Evolutionary conservation across 1,140 invertebrate genomes (phyloP).

Genomic region (Neuroterus valhalla): DNA sequence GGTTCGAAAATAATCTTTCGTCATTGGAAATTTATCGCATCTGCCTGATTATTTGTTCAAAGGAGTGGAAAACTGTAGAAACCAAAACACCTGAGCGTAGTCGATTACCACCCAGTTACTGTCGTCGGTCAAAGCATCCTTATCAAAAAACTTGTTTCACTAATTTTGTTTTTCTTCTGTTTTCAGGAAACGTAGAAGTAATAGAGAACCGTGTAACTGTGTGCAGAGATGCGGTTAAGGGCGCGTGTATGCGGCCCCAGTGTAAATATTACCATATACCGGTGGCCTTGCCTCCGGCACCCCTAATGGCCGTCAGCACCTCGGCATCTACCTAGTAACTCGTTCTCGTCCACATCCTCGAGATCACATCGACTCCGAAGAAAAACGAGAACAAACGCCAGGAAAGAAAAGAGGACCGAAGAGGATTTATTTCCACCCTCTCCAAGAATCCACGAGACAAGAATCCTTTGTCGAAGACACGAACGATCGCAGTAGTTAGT

Average conservation of each 20-base stretch:
- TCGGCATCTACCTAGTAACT: constrained; percentile 70
- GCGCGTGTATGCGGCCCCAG: constrained; percentile 89
- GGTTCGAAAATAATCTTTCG: too few species aligned
- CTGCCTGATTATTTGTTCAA: too few species aligned
- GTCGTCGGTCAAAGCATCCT: too few species aligned
- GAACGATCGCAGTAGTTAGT: constrained; percentile 18
- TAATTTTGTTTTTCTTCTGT: constrained; percentile 33
- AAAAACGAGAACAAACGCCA: constrained; percentile 43
- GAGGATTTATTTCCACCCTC: constrained; percentile 33
- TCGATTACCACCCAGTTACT: too few species aligned
- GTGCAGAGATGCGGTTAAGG: constrained; percentile 94
- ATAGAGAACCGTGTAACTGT: constrained; percentile 94
- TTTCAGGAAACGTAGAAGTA: constrained; percentile 93
- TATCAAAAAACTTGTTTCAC: neutral
- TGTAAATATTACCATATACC: constrained; percentile 97
- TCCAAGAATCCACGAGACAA: constrained; percentile 33
- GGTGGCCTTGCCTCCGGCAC: constrained; percentile 86
- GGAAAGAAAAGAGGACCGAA: constrained; percentile 36
- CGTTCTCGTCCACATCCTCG: constrained; percentile 52
- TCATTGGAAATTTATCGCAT: too few species aligned
- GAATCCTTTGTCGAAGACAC: constrained; percentile 1
- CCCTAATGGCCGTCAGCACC: constrained; percentile 77
- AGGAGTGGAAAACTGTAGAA: too few species aligned
- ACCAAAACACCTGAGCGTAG: too few species aligned
- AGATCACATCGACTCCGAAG: constrained; percentile 45